Conservation (phyloP, 1,140 invertebrate genomes). For the Rhyzopertha dominica region DNA sequence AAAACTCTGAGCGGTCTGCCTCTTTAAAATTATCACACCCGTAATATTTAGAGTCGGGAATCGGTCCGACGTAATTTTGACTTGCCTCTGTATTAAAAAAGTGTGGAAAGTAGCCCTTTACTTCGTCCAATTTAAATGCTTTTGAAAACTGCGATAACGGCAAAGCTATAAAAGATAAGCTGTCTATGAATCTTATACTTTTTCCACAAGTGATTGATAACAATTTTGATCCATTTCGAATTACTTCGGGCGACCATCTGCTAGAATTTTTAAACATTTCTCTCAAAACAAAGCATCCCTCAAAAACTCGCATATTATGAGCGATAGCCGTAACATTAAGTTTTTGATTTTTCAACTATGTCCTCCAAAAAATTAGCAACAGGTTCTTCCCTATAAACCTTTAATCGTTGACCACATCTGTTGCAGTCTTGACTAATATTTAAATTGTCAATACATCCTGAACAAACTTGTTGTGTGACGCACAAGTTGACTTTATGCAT, state of each 20-base stretch:
- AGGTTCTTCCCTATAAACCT: not conserved
- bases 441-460: not conserved
- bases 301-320: conserved; percentile 3
- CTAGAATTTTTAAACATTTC: not conserved
- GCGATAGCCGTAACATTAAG: conserved; percentile 2
- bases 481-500: conserved; percentile 5
- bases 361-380: conserved; percentile 1
- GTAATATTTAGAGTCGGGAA: conserved; percentile 20
- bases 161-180: no score
- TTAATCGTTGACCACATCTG: conserved; percentile 1
- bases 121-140: conserved; percentile 3
- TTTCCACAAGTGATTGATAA: conserved; percentile 1
- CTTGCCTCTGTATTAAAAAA: conserved; percentile 24
- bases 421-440: not conserved
- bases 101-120: conserved; percentile 29
- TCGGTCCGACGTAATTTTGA: conserved; percentile 23
- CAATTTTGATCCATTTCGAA: conserved; percentile 2
- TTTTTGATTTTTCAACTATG: conserved; percentile 4
- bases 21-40: conserved; percentile 16
- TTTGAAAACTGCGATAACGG: conserved; percentile 3
- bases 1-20: conserved; percentile 9
- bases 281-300: not conserved
- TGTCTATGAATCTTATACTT: conserved; percentile 4
- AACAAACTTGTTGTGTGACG: not conserved
- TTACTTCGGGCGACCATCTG: not conserved